Conservation (phyloP, 2,113 vertebrate species). For the Equus quagga region DNA sequence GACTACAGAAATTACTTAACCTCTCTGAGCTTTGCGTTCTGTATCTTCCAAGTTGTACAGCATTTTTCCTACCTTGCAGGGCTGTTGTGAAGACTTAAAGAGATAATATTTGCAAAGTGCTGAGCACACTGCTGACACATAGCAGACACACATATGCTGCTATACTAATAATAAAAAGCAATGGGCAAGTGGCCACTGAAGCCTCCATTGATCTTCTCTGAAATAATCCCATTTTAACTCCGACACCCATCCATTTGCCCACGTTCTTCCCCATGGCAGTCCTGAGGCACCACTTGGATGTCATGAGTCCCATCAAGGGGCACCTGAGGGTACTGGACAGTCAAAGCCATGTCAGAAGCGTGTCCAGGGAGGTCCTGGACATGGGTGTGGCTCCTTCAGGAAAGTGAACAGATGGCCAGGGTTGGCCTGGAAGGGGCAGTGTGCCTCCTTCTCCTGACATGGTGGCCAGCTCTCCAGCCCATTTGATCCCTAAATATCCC, state of each 20-base stretch:
- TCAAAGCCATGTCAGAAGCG: not conserved
- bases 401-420: not conserved
- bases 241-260: not conserved
- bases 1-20: not conserved
- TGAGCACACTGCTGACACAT: not conserved
- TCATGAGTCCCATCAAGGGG: not conserved
- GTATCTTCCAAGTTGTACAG: not conserved
- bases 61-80: not conserved
- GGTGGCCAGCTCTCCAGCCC: not conserved
- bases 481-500: not conserved
- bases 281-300: not conserved
- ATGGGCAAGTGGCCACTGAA: not conserved
- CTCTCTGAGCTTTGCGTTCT: not conserved
- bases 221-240: not conserved
- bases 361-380: not conserved
- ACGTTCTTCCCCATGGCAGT: not conserved
- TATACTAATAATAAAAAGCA: conserved; percentile 24
- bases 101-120: conserved; percentile 10
- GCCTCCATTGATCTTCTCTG: not conserved
- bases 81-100: not conserved
- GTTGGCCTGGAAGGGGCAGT: not conserved
- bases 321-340: not conserved
- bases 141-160: conserved; percentile 3
- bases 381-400: not conserved
- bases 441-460: not conserved